Evolutionary conservation across 1,140 invertebrate species (phyloP).

Genomic region (Probaryconus sp.): DNA sequence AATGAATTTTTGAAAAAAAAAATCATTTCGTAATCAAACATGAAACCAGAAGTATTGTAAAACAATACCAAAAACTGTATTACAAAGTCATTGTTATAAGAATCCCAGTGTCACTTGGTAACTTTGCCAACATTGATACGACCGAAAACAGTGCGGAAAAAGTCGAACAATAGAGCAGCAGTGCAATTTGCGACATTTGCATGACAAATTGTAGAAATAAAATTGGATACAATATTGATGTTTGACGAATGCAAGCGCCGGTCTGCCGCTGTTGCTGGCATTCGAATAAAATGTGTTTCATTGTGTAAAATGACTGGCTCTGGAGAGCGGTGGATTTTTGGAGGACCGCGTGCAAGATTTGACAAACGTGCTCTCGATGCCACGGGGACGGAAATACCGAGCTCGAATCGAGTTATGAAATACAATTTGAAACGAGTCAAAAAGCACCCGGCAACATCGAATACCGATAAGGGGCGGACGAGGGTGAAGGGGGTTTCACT

Average conservation of each 20-base stretch:
- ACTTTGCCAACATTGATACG: too few relatives aligned
- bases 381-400: constrained; percentile 28
- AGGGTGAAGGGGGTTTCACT: constrained; percentile 29
- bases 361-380: constrained; percentile 19
- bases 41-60: too few relatives aligned
- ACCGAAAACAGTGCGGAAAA: too few relatives aligned
- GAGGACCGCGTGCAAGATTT: neutral
- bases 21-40: too few relatives aligned
- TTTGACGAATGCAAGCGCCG: constrained; percentile 23
- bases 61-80: too few relatives aligned
- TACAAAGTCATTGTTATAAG: too few relatives aligned
- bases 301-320: constrained; percentile 9
- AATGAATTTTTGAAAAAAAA: too few relatives aligned
- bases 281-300: constrained; percentile 18
- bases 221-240: constrained; percentile 48
- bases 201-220: constrained; percentile 7
- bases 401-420: constrained; percentile 67
- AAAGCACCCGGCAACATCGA: constrained; percentile 68
- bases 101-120: too few relatives aligned
- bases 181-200: constrained; percentile 1
- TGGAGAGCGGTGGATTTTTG: neutral
- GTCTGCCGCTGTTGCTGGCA: neutral
- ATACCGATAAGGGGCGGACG: constrained; percentile 66
- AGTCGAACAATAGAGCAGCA: too few relatives aligned
- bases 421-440: constrained; percentile 68